phyloP scores from a whole-genome alignment of 2,888 invertebrate genomes.

The Eledona agricola region DNA sequence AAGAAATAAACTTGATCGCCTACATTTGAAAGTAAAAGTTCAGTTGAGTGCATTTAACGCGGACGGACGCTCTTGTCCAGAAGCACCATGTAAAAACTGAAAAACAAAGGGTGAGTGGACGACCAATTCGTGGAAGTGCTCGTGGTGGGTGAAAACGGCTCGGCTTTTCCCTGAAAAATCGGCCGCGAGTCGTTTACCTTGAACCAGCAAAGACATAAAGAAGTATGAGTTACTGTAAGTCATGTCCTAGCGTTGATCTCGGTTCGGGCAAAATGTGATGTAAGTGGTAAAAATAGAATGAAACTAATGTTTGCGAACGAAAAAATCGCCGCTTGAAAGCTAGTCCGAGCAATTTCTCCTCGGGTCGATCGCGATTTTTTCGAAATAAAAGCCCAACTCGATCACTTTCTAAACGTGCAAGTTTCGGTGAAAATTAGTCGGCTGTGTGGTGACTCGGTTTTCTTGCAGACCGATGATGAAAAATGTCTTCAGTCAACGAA shows the following conservation, averaged over 20 bases:
- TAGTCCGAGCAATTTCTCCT: conserved; percentile 24
- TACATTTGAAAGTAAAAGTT: conserved; percentile 62
- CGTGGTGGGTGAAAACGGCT: conserved; percentile 21
- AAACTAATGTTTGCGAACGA: conserved; percentile 3
- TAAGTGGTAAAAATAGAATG: conserved; percentile 39
- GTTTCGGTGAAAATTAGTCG: conserved; percentile 46
- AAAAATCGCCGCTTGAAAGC: conserved; percentile 20
- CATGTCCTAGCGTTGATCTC: conserved; percentile 33
- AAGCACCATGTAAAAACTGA: conserved; percentile 35
- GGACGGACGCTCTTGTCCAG: conserved; percentile 39
- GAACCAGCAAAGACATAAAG: conserved; percentile 57
- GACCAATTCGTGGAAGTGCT: too few relatives aligned
- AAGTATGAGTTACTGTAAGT: conserved; percentile 46
- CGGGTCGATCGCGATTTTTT: conserved; percentile 23
- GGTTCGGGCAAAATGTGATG: conserved; percentile 43
- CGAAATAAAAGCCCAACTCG: conserved; percentile 13
- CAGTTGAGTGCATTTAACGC: conserved; percentile 44
- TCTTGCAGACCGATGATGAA: conserved; percentile 54
- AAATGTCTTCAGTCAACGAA: conserved; percentile 71
- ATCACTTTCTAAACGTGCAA: conserved; percentile 47
- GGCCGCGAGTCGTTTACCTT: conserved; percentile 58
- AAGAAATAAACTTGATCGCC: conserved; percentile 59
- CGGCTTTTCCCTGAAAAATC: conserved; percentile 12
- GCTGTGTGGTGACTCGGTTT: conserved; percentile 42
- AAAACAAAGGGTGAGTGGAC: conserved; percentile 32